Percentiles rank a stretch among this genome's conserved stretches.
Evolutionary conservation across 2,797 vertebrate genomes (phyloP).

Genomic region (Coregonus suidteri): DNA sequence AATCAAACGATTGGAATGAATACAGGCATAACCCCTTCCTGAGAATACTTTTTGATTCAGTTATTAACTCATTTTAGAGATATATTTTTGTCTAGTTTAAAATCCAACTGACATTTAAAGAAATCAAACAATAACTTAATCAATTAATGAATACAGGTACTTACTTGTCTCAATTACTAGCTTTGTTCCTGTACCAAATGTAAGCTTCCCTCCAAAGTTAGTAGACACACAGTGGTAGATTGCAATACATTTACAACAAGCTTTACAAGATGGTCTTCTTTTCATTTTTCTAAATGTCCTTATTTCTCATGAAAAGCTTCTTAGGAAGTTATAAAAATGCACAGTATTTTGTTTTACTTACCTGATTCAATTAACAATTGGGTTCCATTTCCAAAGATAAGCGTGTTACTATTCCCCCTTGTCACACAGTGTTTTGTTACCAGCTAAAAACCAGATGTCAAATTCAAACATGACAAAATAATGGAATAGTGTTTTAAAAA

Average conservation of each 20-base stretch:
- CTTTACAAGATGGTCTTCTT: neutral
- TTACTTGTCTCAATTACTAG: neutral
- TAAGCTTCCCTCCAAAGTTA: neutral
- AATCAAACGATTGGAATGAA: neutral
- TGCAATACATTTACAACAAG: neutral
- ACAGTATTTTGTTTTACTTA: constrained; percentile 2
- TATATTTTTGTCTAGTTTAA: neutral
- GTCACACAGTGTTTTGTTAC: constrained; percentile 28
- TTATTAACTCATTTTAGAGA: neutral
- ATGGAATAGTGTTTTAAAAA: neutral
- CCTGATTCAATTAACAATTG: constrained; percentile 12
- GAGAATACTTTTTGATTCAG: neutral
- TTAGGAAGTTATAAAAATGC: neutral
- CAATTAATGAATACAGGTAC: neutral
- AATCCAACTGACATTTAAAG: neutral
- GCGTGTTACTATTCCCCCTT: neutral
- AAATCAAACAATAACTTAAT: neutral
- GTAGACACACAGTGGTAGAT: neutral
- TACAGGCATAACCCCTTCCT: neutral
- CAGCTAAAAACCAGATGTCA: constrained; percentile 12
- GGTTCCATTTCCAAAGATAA: constrained; percentile 32
- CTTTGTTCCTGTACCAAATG: neutral
- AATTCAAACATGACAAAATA: neutral
- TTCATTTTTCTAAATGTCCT: neutral
- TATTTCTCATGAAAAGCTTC: neutral